phyloP scores from a whole-genome alignment of 2,888 invertebrate species.

The Caenorhabditis wallacei region DNA sequence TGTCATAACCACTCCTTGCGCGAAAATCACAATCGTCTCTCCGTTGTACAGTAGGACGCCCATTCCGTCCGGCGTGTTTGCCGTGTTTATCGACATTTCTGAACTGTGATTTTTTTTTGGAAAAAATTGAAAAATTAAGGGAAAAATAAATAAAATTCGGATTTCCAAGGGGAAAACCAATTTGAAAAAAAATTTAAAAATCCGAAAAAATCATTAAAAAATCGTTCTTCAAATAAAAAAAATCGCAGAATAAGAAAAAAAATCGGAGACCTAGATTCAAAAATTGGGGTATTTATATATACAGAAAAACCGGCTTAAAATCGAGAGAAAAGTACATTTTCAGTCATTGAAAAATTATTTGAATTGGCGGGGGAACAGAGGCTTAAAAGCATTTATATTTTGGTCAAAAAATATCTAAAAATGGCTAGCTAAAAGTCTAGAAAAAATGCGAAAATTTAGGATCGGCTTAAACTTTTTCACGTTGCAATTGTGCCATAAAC shows the following conservation, averaged over 20 bases:
- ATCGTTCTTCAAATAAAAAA: not conserved
- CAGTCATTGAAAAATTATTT: no score
- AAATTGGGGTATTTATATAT: slow-evolving; percentile 22
- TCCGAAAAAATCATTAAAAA: slow-evolving; percentile 5
- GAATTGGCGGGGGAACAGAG: no score
- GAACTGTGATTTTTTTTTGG: no score
- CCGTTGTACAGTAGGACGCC: slow-evolving; percentile 96
- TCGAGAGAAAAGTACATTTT: slow-evolving; percentile 14
- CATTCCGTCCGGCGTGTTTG: slow-evolving; percentile 92
- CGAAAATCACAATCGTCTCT: slow-evolving; percentile 85
- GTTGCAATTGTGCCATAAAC: slow-evolving; percentile 96
- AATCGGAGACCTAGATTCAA: slow-evolving; percentile 34
- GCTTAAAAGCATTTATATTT: no score
- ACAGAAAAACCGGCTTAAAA: slow-evolving; percentile 50
- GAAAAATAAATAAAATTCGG: not conserved
- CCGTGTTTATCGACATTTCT: slow-evolving; percentile 94
- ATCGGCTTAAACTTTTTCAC: slow-evolving; percentile 88
- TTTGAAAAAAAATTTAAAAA: not conserved
- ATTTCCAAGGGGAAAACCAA: not conserved
- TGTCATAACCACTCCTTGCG: slow-evolving; percentile 69
- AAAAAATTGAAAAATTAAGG: not conserved
- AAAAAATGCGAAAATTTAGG: slow-evolving; percentile 18
- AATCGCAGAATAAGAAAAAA: slow-evolving; percentile 12
- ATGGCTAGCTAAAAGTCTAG: slow-evolving; percentile 1
- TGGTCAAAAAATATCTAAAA: no score